Evolutionary conservation across 2,797 vertebrate species (phyloP).

Genomic region (Hafferia zeledoni): DNA sequence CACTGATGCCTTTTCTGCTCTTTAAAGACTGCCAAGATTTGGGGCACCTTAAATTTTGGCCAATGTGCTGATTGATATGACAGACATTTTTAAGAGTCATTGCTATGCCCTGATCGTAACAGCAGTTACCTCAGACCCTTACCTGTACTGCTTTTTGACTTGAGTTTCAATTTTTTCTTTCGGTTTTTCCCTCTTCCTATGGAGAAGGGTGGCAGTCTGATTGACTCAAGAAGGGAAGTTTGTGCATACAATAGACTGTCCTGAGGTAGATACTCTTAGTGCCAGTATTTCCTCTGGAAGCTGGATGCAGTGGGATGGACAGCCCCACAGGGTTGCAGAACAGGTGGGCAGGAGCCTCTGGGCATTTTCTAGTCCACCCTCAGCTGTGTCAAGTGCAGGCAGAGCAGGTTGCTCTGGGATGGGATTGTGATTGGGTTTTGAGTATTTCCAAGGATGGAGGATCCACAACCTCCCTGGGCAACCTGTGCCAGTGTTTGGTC

Average conservation of each 20-base stretch:
- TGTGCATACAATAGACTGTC: rapidly evolving
- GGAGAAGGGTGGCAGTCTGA: neutral
- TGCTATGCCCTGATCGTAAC: neutral
- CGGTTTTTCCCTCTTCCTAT: neutral
- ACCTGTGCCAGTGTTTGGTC: neutral
- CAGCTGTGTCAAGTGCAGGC: rapidly evolving
- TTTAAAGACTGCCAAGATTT: neutral
- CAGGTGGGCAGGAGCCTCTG: neutral
- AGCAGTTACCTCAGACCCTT: neutral
- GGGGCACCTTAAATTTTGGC: neutral
- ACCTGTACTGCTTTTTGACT: neutral
- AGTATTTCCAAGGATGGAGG: neutral
- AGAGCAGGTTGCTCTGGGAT: neutral
- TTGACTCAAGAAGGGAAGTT: neutral
- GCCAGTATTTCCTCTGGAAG: neutral
- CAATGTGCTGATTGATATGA: neutral
- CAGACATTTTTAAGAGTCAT: neutral
- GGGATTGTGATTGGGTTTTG: neutral
- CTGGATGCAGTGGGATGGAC: neutral
- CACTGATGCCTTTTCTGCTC: neutral
- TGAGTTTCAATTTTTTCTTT: neutral
- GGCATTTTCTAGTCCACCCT: no score
- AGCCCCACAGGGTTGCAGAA: neutral
- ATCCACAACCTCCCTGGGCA: neutral
- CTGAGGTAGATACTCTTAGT: neutral